These are phyloP conservation scores for Phymanthus crucifer DNA, from an alignment of 92 coral and sea anemone species.

Conservation along the genomic window DNA sequence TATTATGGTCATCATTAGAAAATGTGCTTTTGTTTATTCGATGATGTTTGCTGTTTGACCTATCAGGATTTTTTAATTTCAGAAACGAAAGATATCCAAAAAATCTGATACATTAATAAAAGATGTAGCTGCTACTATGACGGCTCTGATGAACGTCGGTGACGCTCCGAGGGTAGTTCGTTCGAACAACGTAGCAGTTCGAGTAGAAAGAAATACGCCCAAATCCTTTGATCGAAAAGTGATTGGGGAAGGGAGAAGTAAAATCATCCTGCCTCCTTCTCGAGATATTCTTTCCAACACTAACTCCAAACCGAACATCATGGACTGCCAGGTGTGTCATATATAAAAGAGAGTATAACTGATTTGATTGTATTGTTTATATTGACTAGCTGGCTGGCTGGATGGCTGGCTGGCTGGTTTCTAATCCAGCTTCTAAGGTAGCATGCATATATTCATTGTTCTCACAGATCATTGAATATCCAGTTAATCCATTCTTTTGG, in stretches of 20 bases:
- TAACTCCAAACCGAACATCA: conserved; percentile 1
- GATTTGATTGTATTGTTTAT: not conserved
- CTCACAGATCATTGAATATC: conserved; percentile 28
- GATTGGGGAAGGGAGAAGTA: conserved; percentile 36
- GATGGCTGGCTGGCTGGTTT: not conserved
- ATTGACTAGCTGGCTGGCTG: not conserved
- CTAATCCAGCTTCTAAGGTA: too few species aligned
- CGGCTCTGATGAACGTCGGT: conserved; percentile 39
- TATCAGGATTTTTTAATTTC: not conserved
- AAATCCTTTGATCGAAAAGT: conserved; percentile 41
- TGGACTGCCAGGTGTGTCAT: conserved; percentile 32
- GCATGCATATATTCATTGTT: too few species aligned
- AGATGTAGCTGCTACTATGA: conserved; percentile 24
- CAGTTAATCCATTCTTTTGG: conserved; percentile 34
- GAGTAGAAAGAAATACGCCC: conserved; percentile 50
- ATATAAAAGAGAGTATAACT: too few species aligned
- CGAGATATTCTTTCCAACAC: conserved; percentile 39
- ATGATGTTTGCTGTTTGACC: too few species aligned
- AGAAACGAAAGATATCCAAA: conserved; percentile 38
- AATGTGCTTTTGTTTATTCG: too few species aligned
- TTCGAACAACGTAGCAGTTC: conserved; percentile 38
- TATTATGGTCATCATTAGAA: too few species aligned
- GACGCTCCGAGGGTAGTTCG: conserved; percentile 40
- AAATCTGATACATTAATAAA: conserved; percentile 34
- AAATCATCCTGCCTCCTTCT: conserved; percentile 58